Conservation (phyloP, 2,797 vertebrate genomes). For the Onychomys leucogaster region DNA sequence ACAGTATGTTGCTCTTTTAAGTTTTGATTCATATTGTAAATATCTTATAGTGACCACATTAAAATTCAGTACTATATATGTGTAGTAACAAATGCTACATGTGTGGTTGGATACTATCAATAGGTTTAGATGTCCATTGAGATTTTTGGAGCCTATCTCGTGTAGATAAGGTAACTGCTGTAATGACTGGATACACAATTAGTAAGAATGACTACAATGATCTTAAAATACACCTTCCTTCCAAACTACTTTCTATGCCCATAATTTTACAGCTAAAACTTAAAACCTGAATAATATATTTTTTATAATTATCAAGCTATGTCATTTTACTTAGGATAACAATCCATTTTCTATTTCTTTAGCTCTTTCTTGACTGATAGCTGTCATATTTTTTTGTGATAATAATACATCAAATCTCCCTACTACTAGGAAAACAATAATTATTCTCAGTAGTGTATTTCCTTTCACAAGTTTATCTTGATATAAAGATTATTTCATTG, state of each 20-base stretch:
- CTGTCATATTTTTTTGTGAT: neutral
- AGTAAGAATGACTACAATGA: neutral
- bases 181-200: neutral
- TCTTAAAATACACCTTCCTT: slow-evolving; percentile 9
- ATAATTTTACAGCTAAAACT: neutral
- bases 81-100: neutral
- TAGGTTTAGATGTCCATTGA: too few species aligned
- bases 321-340: neutral
- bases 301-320: slow-evolving; percentile 28
- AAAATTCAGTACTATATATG: neutral
- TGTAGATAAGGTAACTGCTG: neutral
- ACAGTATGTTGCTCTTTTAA: neutral
- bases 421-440: neutral
- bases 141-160: neutral
- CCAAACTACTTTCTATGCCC: neutral
- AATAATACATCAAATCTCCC: neutral
- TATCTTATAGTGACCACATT: neutral
- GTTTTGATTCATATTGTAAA: neutral
- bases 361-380: neutral
- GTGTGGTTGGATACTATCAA: neutral
- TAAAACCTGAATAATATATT: slow-evolving; percentile 38
- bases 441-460: neutral
- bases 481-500: neutral
- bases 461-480: neutral
- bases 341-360: neutral